phyloP scores from a whole-genome alignment of 2,113 vertebrate species.

The Tylochromis polylepis region DNA sequence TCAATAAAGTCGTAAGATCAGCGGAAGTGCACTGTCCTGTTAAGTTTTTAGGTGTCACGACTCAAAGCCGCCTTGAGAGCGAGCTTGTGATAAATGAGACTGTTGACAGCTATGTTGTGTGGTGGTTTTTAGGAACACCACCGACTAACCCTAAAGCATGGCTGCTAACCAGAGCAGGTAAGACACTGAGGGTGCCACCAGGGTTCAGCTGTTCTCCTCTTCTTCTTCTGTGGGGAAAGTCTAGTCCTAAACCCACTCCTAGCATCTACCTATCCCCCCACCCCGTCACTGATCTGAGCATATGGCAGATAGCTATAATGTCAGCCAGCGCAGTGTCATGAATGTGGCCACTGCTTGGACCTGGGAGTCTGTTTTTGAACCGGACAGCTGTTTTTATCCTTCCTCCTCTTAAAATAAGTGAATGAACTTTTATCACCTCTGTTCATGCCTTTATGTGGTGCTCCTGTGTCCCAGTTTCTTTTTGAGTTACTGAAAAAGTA shows the following conservation, averaged over 20 bases:
- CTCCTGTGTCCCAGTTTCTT: slow-evolving; percentile 1
- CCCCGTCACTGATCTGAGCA: background rate
- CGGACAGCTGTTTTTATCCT: background rate
- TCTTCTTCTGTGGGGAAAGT: background rate
- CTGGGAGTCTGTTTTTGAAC: slow-evolving; percentile 30
- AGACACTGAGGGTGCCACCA: slow-evolving; percentile 39
- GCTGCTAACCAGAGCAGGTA: slow-evolving; percentile 61
- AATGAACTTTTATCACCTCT: background rate
- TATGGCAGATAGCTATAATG: background rate
- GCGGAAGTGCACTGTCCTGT: background rate
- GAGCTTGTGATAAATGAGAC: slow-evolving; percentile 20
- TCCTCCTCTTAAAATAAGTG: background rate
- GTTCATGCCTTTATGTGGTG: background rate
- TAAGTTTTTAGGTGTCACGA: background rate
- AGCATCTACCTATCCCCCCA: background rate
- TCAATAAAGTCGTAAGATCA: background rate
- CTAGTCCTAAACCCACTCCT: slow-evolving; percentile 20
- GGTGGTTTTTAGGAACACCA: slow-evolving; percentile 70
- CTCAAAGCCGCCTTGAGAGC: background rate
- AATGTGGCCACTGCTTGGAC: background rate
- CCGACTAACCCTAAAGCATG: slow-evolving; percentile 57
- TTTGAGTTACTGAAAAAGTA: background rate
- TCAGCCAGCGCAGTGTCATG: background rate
- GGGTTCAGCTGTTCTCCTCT: background rate
- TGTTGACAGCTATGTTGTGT: slow-evolving; percentile 62